Evolutionary conservation across 2,888 invertebrate species (phyloP), one percentile per base, ranked within the genome.

Genomic region (Plutella xylostella): DNA sequence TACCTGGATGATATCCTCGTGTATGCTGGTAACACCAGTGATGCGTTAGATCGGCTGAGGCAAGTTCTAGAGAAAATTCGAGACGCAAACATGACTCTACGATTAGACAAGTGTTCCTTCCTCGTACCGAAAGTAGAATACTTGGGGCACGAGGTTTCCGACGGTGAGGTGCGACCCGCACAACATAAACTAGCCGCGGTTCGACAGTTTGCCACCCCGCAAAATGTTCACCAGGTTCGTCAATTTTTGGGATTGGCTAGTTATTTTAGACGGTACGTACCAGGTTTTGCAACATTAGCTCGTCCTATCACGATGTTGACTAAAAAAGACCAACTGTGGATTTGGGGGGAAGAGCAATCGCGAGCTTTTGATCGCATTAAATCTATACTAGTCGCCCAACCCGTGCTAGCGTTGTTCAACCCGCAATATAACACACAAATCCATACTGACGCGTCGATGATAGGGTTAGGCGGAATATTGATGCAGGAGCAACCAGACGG

Each of bases 191-290:
- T 43, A 19, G 7, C 19, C n/a, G 47, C 48, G 1, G 48, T 50
- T 5, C 0, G 17, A 14, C 17, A 46, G 1, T 50, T 50, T 40
- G 18, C 34, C 22, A 45, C 34, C n/a, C 53, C 50, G 1, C 17
- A n/a, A 6, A 52, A 48, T 33, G 41, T 50, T 9, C 50, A 53
- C 31, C 45, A 53, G 20, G 17, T 49, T 2, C 46, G 53, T 7
- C 51, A 51, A 21, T 53, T 53, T 31, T 14, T 53, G 20, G 53
- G 51, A 4, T 33, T 52, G 14, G 46, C 50, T 1, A 50, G 48
- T n/a, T 50, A 50, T 37, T 51, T 48, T 38, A 35, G 50, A 7
- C 48, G 48, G 25, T 52, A 48, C 39, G 44, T 52, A 11, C 45
- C 47, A 19, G 52, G 42, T 2, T 49, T 47, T 42, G 52, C 50